Evolutionary conservation across 1,140 invertebrate genomes (phyloP).

Genomic region (Augochlora pura): DNA sequence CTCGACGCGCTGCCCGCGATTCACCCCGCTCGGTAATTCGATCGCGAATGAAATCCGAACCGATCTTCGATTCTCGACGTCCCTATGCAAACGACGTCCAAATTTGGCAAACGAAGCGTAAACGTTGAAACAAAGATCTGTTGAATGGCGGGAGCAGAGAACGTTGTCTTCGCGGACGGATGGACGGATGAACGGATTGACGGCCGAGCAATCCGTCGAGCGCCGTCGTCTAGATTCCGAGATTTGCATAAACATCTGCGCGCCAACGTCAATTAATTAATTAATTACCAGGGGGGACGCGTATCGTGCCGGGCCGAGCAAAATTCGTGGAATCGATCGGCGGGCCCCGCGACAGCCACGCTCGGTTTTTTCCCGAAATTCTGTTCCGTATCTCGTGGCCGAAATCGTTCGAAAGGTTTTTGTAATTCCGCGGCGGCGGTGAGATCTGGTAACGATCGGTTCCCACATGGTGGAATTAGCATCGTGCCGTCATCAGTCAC

Average conservation of each 20-base stretch:
- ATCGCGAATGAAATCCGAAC: too few species aligned
- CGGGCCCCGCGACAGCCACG: background rate
- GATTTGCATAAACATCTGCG: background rate
- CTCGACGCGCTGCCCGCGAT: too few species aligned
- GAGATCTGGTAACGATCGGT: constrained; percentile 66
- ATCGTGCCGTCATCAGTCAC: constrained; percentile 72
- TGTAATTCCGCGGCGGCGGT: constrained; percentile 41
- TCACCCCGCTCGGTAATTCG: too few species aligned
- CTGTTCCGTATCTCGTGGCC: constrained; percentile 38
- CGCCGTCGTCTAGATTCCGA: too few species aligned
- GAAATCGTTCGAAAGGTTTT: constrained; percentile 46
- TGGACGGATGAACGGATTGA: too few species aligned
- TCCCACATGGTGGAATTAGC: constrained; percentile 70
- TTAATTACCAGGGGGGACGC: background rate
- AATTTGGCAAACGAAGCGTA: too few species aligned
- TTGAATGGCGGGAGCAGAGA: too few species aligned
- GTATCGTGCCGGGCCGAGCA: background rate
- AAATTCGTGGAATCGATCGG: constrained; percentile 31
- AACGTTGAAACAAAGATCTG: too few species aligned
- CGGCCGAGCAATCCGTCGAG: too few species aligned
- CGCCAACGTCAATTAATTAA: background rate
- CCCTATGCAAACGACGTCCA: too few species aligned
- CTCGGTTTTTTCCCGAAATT: constrained; percentile 16
- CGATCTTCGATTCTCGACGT: too few species aligned
- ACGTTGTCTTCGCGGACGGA: too few species aligned